Conservation (phyloP, 2,113 vertebrate species). For the Pteropus alecto region DNA sequence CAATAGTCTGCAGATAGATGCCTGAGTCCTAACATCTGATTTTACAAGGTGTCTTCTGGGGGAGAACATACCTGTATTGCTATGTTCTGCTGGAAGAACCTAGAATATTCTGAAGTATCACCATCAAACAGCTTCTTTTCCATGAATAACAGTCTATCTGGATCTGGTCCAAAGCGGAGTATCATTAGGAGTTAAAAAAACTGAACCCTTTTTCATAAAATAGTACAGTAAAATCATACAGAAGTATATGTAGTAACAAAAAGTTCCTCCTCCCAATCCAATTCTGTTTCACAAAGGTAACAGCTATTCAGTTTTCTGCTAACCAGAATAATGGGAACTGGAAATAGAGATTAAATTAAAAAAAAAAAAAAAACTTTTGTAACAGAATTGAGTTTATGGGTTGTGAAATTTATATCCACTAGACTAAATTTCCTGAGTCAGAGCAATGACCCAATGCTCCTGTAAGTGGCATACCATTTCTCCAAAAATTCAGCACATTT, state of each 20-base stretch:
- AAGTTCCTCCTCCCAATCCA: not conserved
- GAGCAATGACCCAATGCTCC: not conserved
- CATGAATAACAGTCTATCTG: not conserved
- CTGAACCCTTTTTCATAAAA: not conserved
- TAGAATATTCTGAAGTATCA: not conserved
- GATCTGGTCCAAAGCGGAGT: not conserved
- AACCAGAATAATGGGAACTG: not conserved
- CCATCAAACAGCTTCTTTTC: not conserved
- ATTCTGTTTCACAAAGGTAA: not conserved
- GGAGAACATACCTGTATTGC: not conserved
- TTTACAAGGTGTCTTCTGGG: constrained; percentile 2
- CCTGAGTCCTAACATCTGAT: not conserved
- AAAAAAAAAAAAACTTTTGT: not conserved
- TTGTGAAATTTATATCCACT: not conserved
- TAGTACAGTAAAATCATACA: not conserved
- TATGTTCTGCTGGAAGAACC: not conserved
- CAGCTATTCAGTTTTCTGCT: not conserved
- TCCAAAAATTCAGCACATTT: not conserved
- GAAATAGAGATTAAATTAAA: not conserved
- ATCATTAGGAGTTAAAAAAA: not conserved
- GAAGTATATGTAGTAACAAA: not conserved
- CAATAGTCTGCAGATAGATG: not conserved
- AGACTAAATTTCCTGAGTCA: not conserved
- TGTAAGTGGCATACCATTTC: not conserved
- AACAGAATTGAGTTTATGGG: not conserved